Evolutionary conservation across 2,797 vertebrate genomes (phyloP), one percentile per base, ranked within the genome.

Genomic region (Peromyscus eremicus): DNA sequence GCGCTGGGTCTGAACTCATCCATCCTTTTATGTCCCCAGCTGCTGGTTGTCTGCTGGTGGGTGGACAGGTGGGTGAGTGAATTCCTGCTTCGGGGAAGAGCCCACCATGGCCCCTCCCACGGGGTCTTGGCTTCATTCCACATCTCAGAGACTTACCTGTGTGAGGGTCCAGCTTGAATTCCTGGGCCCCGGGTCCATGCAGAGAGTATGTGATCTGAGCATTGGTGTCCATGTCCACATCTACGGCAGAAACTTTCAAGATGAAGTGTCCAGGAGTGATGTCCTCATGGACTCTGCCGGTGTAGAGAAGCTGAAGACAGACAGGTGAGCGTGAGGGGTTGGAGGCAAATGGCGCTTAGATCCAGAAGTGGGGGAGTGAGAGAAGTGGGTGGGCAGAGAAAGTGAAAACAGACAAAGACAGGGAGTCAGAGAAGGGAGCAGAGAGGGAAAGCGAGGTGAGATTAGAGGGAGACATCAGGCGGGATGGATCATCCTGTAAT

Each of bases 181-280:
- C 99, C 98, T 99, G 99, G 0, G 99, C 99, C 0, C 99, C 98
- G 0, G 99, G 99, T 1, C 99, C 99, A 0, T 99, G 99, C 70
- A 99, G 99, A 43, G 99, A 99, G 96, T 99, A 99, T 0, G 99
- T 99, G 94, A 99, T 98, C 98, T 99, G 99, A n/a, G 99, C 99
- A 0, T 99, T 99, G 76, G 99, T 99, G 75, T 99, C 99, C 0
- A 99, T 89, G 0, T 99, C 99, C 0, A 99, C 98, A 97, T 99
- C 99, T 0, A 98, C 99, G 0, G 99, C 99, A 4, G 99, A 99
- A 82, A 99, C 98, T 98, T 99, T 99, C 97, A 99, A 96, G 97
- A 99, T 98, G 81, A 99, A 99, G 96, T 98, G 96, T 90, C 99
- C 99, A 0, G 99, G 98, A 64, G 98, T 98, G 5, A 99, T 99